Conservation (phyloP, 2,888 invertebrate genomes). For the Peribatodes rhomboidaria region DNA sequence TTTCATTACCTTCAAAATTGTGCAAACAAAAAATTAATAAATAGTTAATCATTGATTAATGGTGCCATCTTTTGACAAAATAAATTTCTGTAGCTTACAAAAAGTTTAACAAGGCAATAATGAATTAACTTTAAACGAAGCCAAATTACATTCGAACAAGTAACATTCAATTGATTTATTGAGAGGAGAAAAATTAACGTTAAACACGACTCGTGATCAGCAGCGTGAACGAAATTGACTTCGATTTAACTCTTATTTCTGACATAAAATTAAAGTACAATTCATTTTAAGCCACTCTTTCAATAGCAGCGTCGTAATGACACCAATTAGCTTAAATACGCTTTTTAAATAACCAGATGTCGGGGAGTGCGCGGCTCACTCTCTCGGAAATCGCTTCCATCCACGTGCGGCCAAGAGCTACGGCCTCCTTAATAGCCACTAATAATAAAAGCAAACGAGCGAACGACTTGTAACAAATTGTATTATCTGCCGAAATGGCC, state of each 20-base stretch:
- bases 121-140: neutral
- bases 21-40: too few species aligned
- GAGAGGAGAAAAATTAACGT: conserved; percentile 3
- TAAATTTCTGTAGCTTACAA: too few species aligned
- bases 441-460: conserved; percentile 77
- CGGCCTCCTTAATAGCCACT: conserved; percentile 68
- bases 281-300: conserved; percentile 62
- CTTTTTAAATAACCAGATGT: conserved; percentile 72
- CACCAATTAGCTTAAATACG: conserved; percentile 72
- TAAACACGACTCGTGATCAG: conserved; percentile 9
- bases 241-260: conserved; percentile 54
- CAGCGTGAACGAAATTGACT: conserved; percentile 33
- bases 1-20: too few species aligned
- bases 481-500: conserved; percentile 73
- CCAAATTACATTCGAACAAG: conserved; percentile 5
- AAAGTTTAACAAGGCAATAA: too few species aligned
- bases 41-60: too few species aligned
- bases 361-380: conserved; percentile 55
- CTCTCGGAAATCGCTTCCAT: conserved; percentile 54
- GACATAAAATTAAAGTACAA: conserved; percentile 61
- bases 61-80: neutral
- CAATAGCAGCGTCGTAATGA: conserved; percentile 66
- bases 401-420: conserved; percentile 62
- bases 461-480: conserved; percentile 78
- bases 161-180: conserved; percentile 11